These are phyloP conservation scores for Andrena hattorfiana DNA, from an alignment of 2,888 invertebrate species.

Conservation along the genomic window DNA sequence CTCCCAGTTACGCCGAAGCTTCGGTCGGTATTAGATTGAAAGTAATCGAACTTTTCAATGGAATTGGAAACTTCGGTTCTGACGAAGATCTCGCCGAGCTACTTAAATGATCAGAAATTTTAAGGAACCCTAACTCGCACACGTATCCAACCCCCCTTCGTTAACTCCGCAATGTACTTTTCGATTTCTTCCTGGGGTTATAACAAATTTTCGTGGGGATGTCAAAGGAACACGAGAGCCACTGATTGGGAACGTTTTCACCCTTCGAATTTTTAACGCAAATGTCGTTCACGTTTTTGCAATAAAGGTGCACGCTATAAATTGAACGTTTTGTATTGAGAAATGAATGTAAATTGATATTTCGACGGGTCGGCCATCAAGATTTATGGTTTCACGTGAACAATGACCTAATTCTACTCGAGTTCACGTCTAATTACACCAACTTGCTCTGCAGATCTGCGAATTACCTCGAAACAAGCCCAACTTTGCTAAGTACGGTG, in stretches of 20 bases:
- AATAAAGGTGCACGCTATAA: not conserved
- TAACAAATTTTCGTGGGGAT: not conserved
- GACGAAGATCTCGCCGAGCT: conserved; percentile 33
- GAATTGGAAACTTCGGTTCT: conserved; percentile 57
- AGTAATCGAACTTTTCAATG: conserved; percentile 70
- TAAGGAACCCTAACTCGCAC: conserved; percentile 22
- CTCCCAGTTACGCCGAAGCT: conserved; percentile 4
- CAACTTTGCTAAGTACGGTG: conserved; percentile 27
- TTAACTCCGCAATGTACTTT: conserved; percentile 1
- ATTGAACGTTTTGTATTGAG: not conserved
- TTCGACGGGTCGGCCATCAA: not conserved
- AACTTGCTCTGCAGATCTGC: conserved; percentile 27
- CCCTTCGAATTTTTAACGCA: not conserved
- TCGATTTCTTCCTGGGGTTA: not conserved
- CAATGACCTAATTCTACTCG: conserved; percentile 28
- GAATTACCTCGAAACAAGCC: conserved; percentile 27
- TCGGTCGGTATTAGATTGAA: conserved; percentile 60
- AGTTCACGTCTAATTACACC: conserved; percentile 28
- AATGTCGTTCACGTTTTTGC: not conserved
- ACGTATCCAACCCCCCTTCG: not conserved
- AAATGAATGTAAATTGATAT: not conserved
- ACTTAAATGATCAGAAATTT: conserved; percentile 23
- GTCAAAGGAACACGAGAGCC: not conserved
- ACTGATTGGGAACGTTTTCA: not conserved
- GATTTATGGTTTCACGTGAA: conserved; percentile 31